These are phyloP conservation scores for Bucorvus abyssinicus DNA, from an alignment of 2,797 vertebrate species.

Conservation along the genomic window DNA sequence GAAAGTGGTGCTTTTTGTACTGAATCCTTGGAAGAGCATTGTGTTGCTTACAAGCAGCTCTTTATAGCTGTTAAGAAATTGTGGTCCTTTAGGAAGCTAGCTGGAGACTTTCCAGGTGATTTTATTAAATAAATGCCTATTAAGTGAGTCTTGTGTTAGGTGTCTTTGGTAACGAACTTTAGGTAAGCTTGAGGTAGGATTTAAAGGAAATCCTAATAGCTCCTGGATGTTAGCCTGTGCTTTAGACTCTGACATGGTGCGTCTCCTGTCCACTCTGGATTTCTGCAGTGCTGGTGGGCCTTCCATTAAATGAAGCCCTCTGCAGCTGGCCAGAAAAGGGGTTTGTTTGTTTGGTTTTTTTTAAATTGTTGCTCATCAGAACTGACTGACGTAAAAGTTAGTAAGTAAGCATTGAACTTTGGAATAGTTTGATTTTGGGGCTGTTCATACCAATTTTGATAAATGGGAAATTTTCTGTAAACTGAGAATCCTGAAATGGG, in stretches of 20 bases:
- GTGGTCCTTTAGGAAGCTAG: background rate
- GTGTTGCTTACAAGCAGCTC: background rate
- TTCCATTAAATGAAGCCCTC: background rate
- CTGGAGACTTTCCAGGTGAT: background rate
- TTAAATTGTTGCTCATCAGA: background rate
- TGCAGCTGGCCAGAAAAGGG: background rate
- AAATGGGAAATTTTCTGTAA: background rate
- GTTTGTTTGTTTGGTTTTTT: background rate
- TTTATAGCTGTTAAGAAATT: background rate
- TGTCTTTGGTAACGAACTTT: background rate
- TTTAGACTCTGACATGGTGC: background rate
- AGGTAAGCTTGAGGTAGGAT: background rate
- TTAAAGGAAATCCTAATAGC: background rate
- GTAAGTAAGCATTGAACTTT: background rate
- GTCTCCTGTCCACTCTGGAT: background rate
- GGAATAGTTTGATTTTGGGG: background rate
- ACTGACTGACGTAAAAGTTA: background rate
- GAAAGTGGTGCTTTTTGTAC: background rate
- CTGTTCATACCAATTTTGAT: background rate
- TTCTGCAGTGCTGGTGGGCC: background rate
- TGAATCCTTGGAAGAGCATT: background rate
- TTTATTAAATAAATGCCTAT: background rate
- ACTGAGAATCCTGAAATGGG: background rate
- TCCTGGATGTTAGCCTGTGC: background rate
- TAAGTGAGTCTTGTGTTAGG: background rate